Conservation (phyloP, 2,888 invertebrate genomes). For the Eurois occulta region DNA sequence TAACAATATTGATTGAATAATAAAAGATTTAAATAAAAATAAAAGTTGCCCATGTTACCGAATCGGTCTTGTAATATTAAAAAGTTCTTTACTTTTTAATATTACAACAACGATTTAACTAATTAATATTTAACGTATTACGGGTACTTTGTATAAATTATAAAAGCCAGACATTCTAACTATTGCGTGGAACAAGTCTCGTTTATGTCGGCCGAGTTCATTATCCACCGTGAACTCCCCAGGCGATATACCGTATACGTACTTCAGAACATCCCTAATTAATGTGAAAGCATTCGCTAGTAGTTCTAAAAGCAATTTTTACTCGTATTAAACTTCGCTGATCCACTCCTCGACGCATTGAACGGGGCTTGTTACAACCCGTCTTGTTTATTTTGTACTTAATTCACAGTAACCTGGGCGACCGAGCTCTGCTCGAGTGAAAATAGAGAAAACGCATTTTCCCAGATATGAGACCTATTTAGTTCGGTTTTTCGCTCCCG, state of each 20-base stretch:
- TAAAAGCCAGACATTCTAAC: constrained; percentile 30
- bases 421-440: no score
- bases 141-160: neutral
- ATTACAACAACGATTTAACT: neutral
- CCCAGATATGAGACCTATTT: no score
- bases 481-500: no score
- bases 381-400: constrained; percentile 6
- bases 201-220: constrained; percentile 24
- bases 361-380: neutral
- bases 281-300: constrained; percentile 63
- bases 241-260: constrained; percentile 43
- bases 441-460: no score
- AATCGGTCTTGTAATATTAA: no score
- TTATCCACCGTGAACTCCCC: constrained; percentile 50
- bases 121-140: neutral
- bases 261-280: constrained; percentile 55
- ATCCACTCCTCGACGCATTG: constrained; percentile 1
- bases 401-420: neutral
- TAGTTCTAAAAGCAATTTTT: constrained; percentile 56
- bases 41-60: neutral
- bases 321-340: constrained; percentile 17
- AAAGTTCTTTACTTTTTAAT: neutral
- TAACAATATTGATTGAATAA: no score
- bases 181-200: constrained; percentile 14
- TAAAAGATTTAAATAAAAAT: no score